Base-by-base conservation (phyloP, 2,113 vertebrate species). In the Cathartes aura region DNA sequence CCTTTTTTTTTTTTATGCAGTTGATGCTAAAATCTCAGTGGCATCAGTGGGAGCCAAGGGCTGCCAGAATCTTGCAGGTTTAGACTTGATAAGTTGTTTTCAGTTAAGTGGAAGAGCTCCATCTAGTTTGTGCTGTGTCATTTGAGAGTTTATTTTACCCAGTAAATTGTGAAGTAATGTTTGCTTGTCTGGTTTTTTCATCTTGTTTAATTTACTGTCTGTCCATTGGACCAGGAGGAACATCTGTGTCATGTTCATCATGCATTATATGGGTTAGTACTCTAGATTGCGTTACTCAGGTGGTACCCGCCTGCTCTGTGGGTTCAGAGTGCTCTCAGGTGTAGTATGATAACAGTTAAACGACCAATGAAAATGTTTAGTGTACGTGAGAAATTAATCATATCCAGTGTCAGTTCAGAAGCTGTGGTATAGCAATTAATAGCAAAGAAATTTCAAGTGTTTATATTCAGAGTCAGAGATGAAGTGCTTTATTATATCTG, bases 241-340 rank as follows among this genome's bases (percentile, higher is more conserved):
- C 27, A 4, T 47, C 27, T 43, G 60, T 45, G 6, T 58, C 9
- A 0, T 4, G 22, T 50, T 84, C 5, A 3, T 56, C 3, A 0
- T 8, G 40, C 20, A 2, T 23, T 32, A 18, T 67, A 12, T 43
- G 66, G 52, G 34, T 73, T 43, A 12, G 16, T 14, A 3, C 27
- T 53, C 4, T 8, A 22, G 42, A 9, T 8, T 29, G 21, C 24
- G 34, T 38, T 34, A 12, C 23, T 23, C 12, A 3, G 43, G 38
- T n/a, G 12, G 50, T 75, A 10, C 22, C 36, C 2, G 2, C 56
- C 45, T 5, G 40, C 47, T 63, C 45, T 17, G 23, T 14, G 42
- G 36, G 10, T 26, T 73, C 47, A 18, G 42, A 3, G 17, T 42
- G 38, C 32, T 34, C 29, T 53, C 9, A 4, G 12, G 19, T 52